Evolutionary conservation across 2,888 invertebrate genomes (phyloP), one percentile per base, ranked within the genome.

Genomic region (Lissocephala sabroskyi): DNA sequence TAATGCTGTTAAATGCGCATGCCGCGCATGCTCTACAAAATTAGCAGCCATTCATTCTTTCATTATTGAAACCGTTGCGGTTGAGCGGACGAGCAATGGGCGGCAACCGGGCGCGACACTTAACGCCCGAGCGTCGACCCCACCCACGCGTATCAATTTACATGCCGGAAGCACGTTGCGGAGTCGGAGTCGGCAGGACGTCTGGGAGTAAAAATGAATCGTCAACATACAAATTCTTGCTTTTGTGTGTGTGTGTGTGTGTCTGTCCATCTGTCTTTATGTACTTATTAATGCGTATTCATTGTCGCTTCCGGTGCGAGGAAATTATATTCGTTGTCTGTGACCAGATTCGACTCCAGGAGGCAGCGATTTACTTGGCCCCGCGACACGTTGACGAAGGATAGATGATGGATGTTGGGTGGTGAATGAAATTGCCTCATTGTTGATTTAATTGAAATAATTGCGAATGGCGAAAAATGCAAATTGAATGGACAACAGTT

Each of bases 231-330:
- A 48, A 32, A 45, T 23, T 23, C 7, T 7, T 23, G 4, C 7
- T 23, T 23, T 7, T 3, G 23, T 23, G 6, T 41, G 39, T 50
- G 40, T 45, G 41, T 56, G 3, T 37, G n/a, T 19, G 18, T 37
- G 37, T 6, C 26, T 40, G 40, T 14, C 14, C 28, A 16, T 40
- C 14, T 28, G 29, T 26, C 39, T 56, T 43, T 60, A 45, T 55
- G 50, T 55, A 68, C 74, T 73, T 75, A 73, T 78, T 77, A 78
- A 77, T 77, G 79, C 67, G 65, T 63, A 73, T 70, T 79, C 79
- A 78, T 78, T 79, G 79, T 74, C 63, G 65, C 79, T 67, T 78
- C 77, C 77, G 77, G 75, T 53, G 49, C 56, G 55, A 76, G 76
- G 71, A 73, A 76, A 66, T 77, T 74, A 74, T 68, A 76, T 70